Conservation (phyloP, 2,888 invertebrate species). For the Heliconius ismenius region DNA sequence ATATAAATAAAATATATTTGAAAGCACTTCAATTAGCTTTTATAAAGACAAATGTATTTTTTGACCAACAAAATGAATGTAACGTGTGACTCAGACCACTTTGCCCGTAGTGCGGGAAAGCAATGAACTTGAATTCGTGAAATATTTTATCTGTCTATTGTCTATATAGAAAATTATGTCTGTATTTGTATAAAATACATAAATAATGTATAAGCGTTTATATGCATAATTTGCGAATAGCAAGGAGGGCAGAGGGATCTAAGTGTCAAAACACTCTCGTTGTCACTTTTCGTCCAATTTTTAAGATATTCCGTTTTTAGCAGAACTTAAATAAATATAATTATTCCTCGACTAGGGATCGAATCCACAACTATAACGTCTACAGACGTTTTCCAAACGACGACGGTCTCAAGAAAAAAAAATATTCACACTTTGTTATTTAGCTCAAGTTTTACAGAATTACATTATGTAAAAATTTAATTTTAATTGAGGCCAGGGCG, state of each 20-base stretch:
- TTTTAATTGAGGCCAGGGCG: too few relatives aligned
- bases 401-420: too few relatives aligned
- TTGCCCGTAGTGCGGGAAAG: conserved; percentile 12
- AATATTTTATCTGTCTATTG: conserved; percentile 14
- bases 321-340: too few relatives aligned
- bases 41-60: conserved; percentile 29
- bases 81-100: conserved; percentile 28
- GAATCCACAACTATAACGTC: too few relatives aligned
- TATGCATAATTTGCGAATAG: neutral
- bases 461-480: too few relatives aligned
- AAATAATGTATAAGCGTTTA: neutral
- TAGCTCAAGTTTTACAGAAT: too few relatives aligned
- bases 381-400: too few relatives aligned
- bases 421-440: too few relatives aligned
- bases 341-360: too few relatives aligned
- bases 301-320: neutral
- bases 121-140: conserved; percentile 30
- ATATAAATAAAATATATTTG: conserved; percentile 4
- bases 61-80: conserved; percentile 22
- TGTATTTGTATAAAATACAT: neutral
- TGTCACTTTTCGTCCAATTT: neutral
- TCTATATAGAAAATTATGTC: conserved; percentile 9
- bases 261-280: neutral
- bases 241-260: neutral
- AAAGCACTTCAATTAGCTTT: conserved; percentile 16